Percentiles rank a stretch among this genome's conserved stretches.
These are phyloP conservation scores for Rhagonycha fulva DNA, from an alignment of 2,888 invertebrate genomes.

Conservation along the genomic window DNA sequence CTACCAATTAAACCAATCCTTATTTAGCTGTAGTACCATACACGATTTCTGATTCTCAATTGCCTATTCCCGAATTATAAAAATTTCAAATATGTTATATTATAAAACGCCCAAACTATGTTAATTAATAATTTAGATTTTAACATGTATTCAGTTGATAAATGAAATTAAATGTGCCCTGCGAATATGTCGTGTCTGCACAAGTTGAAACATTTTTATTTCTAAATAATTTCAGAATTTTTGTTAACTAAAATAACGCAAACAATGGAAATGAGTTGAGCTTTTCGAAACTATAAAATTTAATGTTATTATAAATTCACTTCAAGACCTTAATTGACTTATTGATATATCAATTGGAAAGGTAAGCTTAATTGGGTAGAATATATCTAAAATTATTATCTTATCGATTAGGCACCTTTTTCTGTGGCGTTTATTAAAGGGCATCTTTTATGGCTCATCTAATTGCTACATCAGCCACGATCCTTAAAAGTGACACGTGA, in stretches of 20 bases:
- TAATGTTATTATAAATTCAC: neutral
- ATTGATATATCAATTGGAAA: neutral
- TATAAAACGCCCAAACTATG: neutral
- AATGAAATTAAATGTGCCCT: too few relatives aligned
- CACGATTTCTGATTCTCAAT: slow-evolving; percentile 13
- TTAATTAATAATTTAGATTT: too few relatives aligned
- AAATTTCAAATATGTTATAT: neutral
- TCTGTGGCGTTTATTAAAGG: slow-evolving; percentile 10
- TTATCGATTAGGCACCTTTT: slow-evolving; percentile 2
- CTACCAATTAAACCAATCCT: slow-evolving; percentile 39
- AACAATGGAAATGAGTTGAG: neutral
- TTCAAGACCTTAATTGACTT: neutral
- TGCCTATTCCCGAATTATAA: neutral
- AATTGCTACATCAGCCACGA: slow-evolving; percentile 18
- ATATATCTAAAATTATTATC: slow-evolving; percentile 9
- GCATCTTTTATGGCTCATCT: slow-evolving; percentile 21
- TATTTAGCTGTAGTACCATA: slow-evolving; percentile 36
- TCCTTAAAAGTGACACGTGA: slow-evolving; percentile 26
- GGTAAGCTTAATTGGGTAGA: neutral
- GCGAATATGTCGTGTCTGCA: too few relatives aligned
- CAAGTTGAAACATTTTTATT: too few relatives aligned
- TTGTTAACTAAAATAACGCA: too few relatives aligned
- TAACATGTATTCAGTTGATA: too few relatives aligned
- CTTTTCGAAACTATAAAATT: neutral
- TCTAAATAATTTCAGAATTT: too few relatives aligned